Base-by-base conservation (phyloP, 2,797 vertebrate genomes). In the Macropodus opercularis region DNA sequence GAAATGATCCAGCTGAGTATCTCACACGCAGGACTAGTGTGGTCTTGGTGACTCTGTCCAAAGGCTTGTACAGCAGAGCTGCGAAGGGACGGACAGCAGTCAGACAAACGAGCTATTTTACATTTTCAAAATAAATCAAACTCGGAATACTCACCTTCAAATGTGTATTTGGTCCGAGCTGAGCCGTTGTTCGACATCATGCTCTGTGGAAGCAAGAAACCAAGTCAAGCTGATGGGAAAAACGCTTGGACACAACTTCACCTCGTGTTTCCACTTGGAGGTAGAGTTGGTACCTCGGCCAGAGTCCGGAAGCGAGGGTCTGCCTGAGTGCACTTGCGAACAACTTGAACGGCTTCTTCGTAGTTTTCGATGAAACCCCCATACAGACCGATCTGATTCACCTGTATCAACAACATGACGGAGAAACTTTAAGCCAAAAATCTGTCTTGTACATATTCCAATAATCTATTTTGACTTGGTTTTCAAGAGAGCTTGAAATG, bases 31-130 rank as follows among this genome's bases (percentile, higher is more conserved):
- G 67, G 23, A 89, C 89, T 3, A 93, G 84, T 22, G 91, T 93
- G 24, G 90, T 93, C 76, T 88, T 93, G 52, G 92, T 94, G 23
- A 94, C 84, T 80, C 91, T 79, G 59, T 93, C 91, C 82, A 94
- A 63, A 44, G 93, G 93, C 35, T 90, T 93, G 79, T 92, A 93
- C 1, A 94, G 85, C 1, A 94, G 89, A 81, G 88, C 93, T 94
- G 84, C 8, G 35, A 64, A 49, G 19, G 40, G 1, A 63, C 19
- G 77, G 13, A 61, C 5, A 22, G 2, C 6, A 10, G 17, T 75
- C 10, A 83, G 61, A 71, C 10, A 5, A 38, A 17, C 19, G 22
- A 46, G 18, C 53, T 6, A 24, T 6, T 18, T 3, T 12, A 7
- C 17, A 18, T 12, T 15, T 0, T 21, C 35, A 52, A 24, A 44